A percentile compares a stretch with the other conserved stretches of the same genome.
These are phyloP conservation scores for Scolanthus callimorphus DNA, from an alignment of 92 coral and sea anemone genomes.

Conservation along the genomic window DNA sequence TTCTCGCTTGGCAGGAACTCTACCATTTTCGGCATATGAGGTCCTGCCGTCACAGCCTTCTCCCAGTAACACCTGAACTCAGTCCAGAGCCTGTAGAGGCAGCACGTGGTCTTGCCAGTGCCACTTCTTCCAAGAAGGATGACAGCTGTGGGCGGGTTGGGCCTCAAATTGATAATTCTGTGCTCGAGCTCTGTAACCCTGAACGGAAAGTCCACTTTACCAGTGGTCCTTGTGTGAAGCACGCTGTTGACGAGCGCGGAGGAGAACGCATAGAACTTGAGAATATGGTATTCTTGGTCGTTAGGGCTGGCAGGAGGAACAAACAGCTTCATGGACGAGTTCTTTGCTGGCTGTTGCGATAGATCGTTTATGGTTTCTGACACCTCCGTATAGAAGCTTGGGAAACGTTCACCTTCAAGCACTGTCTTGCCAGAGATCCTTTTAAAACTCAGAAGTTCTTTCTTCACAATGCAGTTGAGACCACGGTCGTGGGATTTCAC, in stretches of 20 bases:
- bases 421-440: background rate
- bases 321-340: slow-evolving; percentile 41
- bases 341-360: background rate
- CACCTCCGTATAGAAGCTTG: slow-evolving; percentile 40
- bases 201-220: slow-evolving; percentile 82
- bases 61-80: slow-evolving; percentile 87
- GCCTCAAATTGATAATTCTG: slow-evolving; percentile 84
- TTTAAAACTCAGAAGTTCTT: slow-evolving; percentile 65
- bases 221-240: slow-evolving; percentile 42
- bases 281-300: slow-evolving; percentile 90
- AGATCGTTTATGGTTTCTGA: slow-evolving; percentile 12
- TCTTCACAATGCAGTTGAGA: slow-evolving; percentile 79
- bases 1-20: slow-evolving; percentile 3
- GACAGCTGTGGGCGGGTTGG: slow-evolving; percentile 57
- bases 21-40: slow-evolving; percentile 65
- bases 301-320: slow-evolving; percentile 94
- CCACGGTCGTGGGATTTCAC: slow-evolving; percentile 90
- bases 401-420: slow-evolving; percentile 32
- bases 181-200: slow-evolving; percentile 92
- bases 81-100: slow-evolving; percentile 91
- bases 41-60: slow-evolving; percentile 70
- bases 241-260: slow-evolving; percentile 75
- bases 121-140: slow-evolving; percentile 97
- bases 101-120: slow-evolving; percentile 97
- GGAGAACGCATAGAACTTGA: slow-evolving; percentile 86